Base-by-base conservation (phyloP, 2,888 invertebrate species). In the Pilophorus perplexus region DNA sequence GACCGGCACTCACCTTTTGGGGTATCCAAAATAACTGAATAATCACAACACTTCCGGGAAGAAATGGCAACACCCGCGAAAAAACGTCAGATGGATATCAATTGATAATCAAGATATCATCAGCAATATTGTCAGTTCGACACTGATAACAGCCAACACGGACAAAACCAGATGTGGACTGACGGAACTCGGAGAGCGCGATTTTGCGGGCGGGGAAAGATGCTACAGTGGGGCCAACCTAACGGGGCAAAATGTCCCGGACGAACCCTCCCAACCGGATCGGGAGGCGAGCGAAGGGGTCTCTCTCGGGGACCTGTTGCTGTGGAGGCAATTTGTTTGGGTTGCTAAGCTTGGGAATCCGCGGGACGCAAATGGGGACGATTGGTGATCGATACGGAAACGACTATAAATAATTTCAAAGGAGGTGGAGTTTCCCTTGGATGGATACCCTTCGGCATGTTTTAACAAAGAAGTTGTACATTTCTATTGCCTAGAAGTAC, bases 1-100 rank as follows among this genome's bases (percentile, higher is more conserved):
- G 33, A n/a, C n/a, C n/a, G 33, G 33, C 27, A 5, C 52, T 52
- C 28, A 62, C 62, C 62, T 62, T 62, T 62, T 62, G 62, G 33
- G 48, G 62, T 62, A 62, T 62, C 62, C 62, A 62, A 62, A 62
- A 62, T 62, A 62, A 46, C 62, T 20, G 46, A 28, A 18, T 48
- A 48, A 27, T 46, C 33, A 46, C 22, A 28, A 44, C 62, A 62
- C 62, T 44, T 46, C 46, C 2, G 48, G n/a, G 14, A 46, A 12
- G 44, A 42, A 46, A 46, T 46, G 22, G 46, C 16, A 38, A 59
- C 59, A 38, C 55, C 42, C 59, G 59, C 59, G 59, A 23, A 40
- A 12, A 6, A 25, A 42, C 20, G 12, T 14, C 40, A 42, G 18
- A 23, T 42, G 16, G 42, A 59, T 8, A 8, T 33, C 33, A 8